phyloP scores from a whole-genome alignment of 2,113 vertebrate genomes.

The Paracanthobrama guichenoti region DNA sequence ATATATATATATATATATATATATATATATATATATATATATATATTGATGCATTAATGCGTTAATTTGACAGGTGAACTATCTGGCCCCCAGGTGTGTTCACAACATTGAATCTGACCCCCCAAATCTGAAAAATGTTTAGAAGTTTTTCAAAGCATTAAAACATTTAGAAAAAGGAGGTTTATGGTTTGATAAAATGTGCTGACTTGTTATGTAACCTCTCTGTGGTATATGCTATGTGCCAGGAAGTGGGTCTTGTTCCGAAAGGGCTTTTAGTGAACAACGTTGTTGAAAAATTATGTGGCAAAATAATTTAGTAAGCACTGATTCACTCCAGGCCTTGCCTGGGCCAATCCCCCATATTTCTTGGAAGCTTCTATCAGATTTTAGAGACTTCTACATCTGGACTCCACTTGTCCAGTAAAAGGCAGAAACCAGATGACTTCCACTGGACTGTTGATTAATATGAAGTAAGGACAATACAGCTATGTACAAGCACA shows the following conservation, averaged over 20 bases:
- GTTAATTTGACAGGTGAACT: too few species aligned
- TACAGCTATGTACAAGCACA: neutral
- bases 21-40: too few species aligned
- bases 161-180: too few species aligned
- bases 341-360: neutral
- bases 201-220: neutral
- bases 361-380: conserved; percentile 24
- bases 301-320: neutral
- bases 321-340: neutral
- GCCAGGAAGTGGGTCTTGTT: neutral
- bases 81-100: too few species aligned
- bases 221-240: neutral
- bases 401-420: conserved; percentile 14
- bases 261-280: neutral
- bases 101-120: too few species aligned
- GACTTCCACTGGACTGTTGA: neutral
- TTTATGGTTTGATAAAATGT: neutral
- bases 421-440: conserved; percentile 21
- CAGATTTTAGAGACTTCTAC: neutral
- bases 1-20: too few species aligned
- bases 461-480: conserved; percentile 2
- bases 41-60: too few species aligned
- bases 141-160: too few species aligned
- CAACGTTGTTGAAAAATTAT: neutral
- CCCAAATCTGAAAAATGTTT: too few species aligned